A percentile compares a stretch with the other conserved stretches of the same genome.
phyloP scores from a whole-genome alignment of 1,140 invertebrate species.

The Lordiphosa stackelbergi region DNA sequence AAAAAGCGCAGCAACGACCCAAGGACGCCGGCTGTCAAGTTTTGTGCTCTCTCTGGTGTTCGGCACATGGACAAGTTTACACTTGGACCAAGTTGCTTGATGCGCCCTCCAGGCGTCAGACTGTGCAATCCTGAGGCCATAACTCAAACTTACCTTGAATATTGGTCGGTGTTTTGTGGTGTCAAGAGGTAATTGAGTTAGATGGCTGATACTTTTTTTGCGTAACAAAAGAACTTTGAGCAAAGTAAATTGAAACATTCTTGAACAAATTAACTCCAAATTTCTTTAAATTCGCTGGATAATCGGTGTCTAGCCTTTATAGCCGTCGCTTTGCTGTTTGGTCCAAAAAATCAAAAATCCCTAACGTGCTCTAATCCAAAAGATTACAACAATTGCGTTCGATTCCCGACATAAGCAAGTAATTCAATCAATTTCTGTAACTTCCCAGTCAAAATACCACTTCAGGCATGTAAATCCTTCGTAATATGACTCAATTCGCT shows the following conservation, averaged over 20 bases:
- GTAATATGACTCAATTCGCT: too few relatives aligned
- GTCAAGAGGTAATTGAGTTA: constrained; percentile 9
- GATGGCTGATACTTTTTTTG: constrained; percentile 3
- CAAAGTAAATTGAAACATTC: neutral
- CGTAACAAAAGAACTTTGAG: neutral
- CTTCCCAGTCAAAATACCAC: too few relatives aligned
- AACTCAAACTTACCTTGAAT: constrained; percentile 41
- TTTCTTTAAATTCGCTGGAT: too few relatives aligned
- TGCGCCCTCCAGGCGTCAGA: constrained; percentile 32
- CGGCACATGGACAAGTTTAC: constrained; percentile 29
- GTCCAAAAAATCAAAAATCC: too few relatives aligned
- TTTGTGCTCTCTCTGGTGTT: constrained; percentile 11
- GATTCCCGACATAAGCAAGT: too few relatives aligned
- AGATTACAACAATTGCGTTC: too few relatives aligned
- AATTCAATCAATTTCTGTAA: too few relatives aligned
- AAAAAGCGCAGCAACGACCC: constrained; percentile 16
- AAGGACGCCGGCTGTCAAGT: constrained; percentile 49
- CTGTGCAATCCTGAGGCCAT: constrained; percentile 37
- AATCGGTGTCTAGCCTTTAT: too few relatives aligned
- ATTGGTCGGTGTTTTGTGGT: neutral
- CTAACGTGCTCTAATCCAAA: too few relatives aligned
- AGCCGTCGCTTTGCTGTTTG: too few relatives aligned
- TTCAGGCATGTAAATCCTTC: too few relatives aligned
- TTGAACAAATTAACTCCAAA: too few relatives aligned
- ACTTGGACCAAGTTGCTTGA: constrained; percentile 26